Evolutionary conservation across 2,797 vertebrate species (phyloP).

Genomic region (Decapterus maruadsi): DNA sequence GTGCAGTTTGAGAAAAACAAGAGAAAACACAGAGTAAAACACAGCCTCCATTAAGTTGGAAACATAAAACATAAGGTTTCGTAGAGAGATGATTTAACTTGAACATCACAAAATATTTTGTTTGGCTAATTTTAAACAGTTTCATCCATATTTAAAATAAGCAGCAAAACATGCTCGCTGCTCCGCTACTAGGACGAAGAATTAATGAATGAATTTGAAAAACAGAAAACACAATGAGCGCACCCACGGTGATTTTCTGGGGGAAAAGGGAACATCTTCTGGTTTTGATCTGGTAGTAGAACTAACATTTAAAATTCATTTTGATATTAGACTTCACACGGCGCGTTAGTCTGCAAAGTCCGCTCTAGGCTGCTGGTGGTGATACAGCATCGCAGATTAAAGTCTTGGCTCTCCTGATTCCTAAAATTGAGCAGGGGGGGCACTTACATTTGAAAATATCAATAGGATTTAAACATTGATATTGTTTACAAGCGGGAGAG

Average conservation of each 20-base stretch:
- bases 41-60: not conserved
- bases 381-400: constrained; percentile 23
- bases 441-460: constrained; percentile 35
- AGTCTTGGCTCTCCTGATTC: constrained; percentile 9
- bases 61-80: not conserved
- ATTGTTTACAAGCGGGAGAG: constrained; percentile 13
- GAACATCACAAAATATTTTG: constrained; percentile 6
- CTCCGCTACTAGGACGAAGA: not conserved
- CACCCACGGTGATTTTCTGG: constrained; percentile 22
- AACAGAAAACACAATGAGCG: not conserved
- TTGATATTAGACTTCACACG: constrained; percentile 60
- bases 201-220: constrained; percentile 29
- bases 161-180: not conserved
- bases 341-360: constrained; percentile 28
- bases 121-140: not conserved
- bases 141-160: not conserved
- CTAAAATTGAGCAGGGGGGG: constrained; percentile 3
- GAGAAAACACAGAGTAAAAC: not conserved
- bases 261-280: constrained; percentile 20
- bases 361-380: constrained; percentile 32
- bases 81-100: not conserved
- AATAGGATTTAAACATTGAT: constrained; percentile 41
- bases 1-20: not conserved
- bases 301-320: constrained; percentile 61
- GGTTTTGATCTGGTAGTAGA: constrained; percentile 50